Evolutionary conservation across 2,113 vertebrate genomes (phyloP).

Genomic region (Oryzias celebensis): DNA sequence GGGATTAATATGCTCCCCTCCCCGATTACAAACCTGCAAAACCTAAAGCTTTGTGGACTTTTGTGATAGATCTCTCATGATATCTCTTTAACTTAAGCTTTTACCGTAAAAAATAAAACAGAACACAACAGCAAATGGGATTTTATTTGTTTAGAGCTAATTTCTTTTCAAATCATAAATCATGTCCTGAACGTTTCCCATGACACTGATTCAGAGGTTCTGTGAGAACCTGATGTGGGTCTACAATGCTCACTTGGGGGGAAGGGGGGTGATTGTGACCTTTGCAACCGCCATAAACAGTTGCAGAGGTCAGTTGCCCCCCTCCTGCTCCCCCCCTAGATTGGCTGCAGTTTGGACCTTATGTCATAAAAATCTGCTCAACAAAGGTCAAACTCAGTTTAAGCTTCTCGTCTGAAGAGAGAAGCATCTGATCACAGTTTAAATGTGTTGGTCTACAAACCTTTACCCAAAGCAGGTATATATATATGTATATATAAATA

Average conservation of each 20-base stretch:
- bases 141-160: too few species aligned
- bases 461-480: not conserved
- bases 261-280: slow-evolving; percentile 44
- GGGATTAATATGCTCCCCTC: too few species aligned
- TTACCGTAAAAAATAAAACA: too few species aligned
- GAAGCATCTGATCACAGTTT: not conserved
- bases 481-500: too few species aligned
- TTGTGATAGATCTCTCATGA: too few species aligned
- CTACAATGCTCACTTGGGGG: slow-evolving; percentile 45
- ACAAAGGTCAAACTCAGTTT: slow-evolving; percentile 43
- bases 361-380: slow-evolving; percentile 18
- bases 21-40: too few species aligned
- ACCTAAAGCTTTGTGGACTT: too few species aligned
- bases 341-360: slow-evolving; percentile 36
- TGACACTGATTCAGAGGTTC: slow-evolving; percentile 48
- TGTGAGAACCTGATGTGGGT: slow-evolving; percentile 17
- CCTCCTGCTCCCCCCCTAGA: not conserved
- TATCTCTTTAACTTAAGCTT: too few species aligned
- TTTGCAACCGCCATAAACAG: slow-evolving; percentile 58
- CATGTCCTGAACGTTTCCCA: slow-evolving; percentile 46
- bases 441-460: not conserved
- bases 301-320: slow-evolving; percentile 1
- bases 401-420: slow-evolving; percentile 7
- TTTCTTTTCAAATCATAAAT: too few species aligned
- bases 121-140: too few species aligned